These are phyloP conservation scores for Palythoa caribaeorum DNA, from an alignment of 92 coral and sea anemone species.

Conservation along the genomic window DNA sequence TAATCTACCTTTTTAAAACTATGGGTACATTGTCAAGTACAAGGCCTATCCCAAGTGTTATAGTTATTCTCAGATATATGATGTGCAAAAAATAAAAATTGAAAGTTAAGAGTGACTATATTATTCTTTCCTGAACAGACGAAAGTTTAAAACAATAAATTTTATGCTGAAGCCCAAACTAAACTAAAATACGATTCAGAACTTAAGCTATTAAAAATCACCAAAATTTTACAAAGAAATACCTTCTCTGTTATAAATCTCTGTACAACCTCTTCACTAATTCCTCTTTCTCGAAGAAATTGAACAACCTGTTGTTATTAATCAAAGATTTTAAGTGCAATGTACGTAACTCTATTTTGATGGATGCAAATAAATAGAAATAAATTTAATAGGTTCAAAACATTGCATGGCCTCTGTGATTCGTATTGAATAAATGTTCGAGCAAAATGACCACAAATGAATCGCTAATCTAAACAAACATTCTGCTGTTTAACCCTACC, in stretches of 20 bases:
- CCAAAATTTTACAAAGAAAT: not conserved
- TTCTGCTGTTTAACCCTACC: not conserved
- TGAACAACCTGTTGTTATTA: slow-evolving; percentile 1
- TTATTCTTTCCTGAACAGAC: not conserved
- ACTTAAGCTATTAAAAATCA: not conserved
- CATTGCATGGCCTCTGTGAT: not conserved
- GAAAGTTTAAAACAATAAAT: not conserved
- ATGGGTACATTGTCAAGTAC: not conserved
- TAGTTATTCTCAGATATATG: not conserved
- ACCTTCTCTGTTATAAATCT: slow-evolving; percentile 21
- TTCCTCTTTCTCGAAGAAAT: slow-evolving; percentile 17
- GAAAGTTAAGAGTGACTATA: not conserved
- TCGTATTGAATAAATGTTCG: not conserved
- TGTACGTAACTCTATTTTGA: not conserved
- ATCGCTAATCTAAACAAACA: not conserved
- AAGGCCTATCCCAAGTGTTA: not conserved
- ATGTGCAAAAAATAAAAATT: not conserved
- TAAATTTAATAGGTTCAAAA: not conserved
- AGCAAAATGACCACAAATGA: not conserved
- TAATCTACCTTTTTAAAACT: slow-evolving; percentile 1
- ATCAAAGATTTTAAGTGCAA: not conserved
- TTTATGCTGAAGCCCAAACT: slow-evolving; percentile 6
- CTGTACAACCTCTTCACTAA: slow-evolving; percentile 2
- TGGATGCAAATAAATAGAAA: not conserved
- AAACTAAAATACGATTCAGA: not conserved